Base-by-base conservation (phyloP, 2,888 invertebrate species). In the Ophonus ardosiacus region DNA sequence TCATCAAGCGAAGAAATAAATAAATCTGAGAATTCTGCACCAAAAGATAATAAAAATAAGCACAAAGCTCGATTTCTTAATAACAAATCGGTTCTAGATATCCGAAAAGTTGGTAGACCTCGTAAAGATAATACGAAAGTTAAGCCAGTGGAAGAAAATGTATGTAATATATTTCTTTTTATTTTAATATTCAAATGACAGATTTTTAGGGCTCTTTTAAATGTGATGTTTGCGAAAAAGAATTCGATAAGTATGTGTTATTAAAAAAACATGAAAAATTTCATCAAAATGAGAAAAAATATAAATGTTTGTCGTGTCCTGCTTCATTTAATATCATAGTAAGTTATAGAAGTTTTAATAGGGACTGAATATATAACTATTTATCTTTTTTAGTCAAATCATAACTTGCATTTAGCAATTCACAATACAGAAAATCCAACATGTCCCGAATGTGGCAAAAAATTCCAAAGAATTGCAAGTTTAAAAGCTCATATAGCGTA, bases 381-480 rank as follows among this genome's bases (percentile, higher is more conserved):
- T 90, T 78, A 43, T 40, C 89, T 85, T 86, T 88, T 89, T n/a
- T 90, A 91, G 87, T 89, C 88, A 63, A 91, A 91, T 87, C 89
- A 90, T 38, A 90, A 90, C 86, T 88, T 91, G 76, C 91, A 91
- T 86, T 89, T 88, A 88, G 89, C 89, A 7, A 86, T 89, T 76
- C 90, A 91, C 86, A 84, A 86, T 8, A 89, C 88, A 40, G 88
- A 87, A n/a, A 87, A 87, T 83, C 89, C 88, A 7, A 88, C 86
- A 21, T 91, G 91, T 86, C 91, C 91, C n/a, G 88, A 91, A 86
- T 91, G 91, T 87, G 87, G 89, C 18, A 88, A 90, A 84, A 88
- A 88, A 78, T 90, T 90, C 87, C 89, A 90, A 86, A 88, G 91
- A 85, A 86, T 88, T 63, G 91, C 91, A 13, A 90, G 91, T 88